Percentiles rank a stretch among this genome's conserved stretches.
These are phyloP conservation scores for Protonibea diacanthus DNA, from an alignment of 2,797 vertebrate genomes.

Conservation along the genomic window DNA sequence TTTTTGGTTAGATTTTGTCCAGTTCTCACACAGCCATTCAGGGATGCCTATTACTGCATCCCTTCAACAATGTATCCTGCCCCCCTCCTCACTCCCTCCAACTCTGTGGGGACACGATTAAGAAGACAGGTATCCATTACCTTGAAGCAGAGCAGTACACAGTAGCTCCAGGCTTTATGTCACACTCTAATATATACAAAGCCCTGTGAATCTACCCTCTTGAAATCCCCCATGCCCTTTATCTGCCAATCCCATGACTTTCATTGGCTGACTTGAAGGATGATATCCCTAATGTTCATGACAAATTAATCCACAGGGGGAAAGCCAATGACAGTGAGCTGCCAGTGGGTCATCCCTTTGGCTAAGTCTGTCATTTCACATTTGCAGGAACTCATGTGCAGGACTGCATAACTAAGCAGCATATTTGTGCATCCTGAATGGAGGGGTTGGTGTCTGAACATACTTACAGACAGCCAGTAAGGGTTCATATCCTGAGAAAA, in stretches of 20 bases:
- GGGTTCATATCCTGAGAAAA: constrained; percentile 50
- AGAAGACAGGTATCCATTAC: constrained; percentile 80
- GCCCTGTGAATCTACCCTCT: constrained; percentile 76
- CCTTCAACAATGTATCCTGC: constrained; percentile 46
- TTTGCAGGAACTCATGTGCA: constrained; percentile 76
- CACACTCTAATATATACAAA: constrained; percentile 82
- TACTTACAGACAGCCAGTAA: constrained; percentile 33
- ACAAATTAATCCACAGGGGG: constrained; percentile 90
- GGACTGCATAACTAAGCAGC: constrained; percentile 76
- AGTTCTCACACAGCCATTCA: constrained; percentile 2
- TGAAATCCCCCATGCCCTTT: constrained; percentile 85
- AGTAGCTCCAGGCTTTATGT: constrained; percentile 75
- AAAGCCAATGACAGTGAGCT: constrained; percentile 86
- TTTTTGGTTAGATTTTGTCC: neutral
- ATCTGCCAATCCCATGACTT: constrained; percentile 86
- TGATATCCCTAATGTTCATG: constrained; percentile 89
- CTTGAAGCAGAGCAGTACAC: constrained; percentile 72
- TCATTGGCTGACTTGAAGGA: constrained; percentile 86
- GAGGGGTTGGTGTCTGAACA: constrained; percentile 41
- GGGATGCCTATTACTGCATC: constrained; percentile 22
- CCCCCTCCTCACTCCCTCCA: constrained; percentile 1
- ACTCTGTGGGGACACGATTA: constrained; percentile 71
- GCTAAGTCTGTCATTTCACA: constrained; percentile 86
- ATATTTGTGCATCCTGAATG: constrained; percentile 76
- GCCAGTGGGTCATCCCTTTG: constrained; percentile 85